Base-by-base conservation (phyloP, 2,113 vertebrate species). In the Sylvicapra grimmia region DNA sequence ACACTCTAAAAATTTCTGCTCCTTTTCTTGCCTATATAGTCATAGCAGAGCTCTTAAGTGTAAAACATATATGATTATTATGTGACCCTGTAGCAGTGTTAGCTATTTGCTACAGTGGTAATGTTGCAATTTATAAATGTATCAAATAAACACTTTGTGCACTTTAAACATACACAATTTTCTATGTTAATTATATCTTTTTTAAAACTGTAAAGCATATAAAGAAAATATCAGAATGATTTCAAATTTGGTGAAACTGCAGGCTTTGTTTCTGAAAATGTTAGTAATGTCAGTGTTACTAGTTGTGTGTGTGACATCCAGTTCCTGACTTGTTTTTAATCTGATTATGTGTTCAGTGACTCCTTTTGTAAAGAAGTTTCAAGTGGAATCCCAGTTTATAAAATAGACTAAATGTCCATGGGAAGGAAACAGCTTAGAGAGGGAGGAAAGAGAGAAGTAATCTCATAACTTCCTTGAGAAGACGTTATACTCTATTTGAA, bases 41-140 rank as follows among this genome's bases (percentile, higher is more conserved):
- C 94, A 91, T 92, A 97, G 92, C 59, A 93, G 59, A 96, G 36
- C 59, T 97, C 54, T 95, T 92, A 65, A 77, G 84, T 97, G 93
- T 87, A 94, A 92, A 83, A 77, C 10, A 4, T 83, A 4, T 14
- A n/a, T 68, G 29, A 8, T 49, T 40, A 82, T 72, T 59, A 36
- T n/a, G 82, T 65, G 40, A 82, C 13, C n/a, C 14, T 77, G 12
- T 16, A 18, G 72, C 27, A 47, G 21, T n/a, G 51, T 82, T 80
- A 86, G 72, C 33, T 80, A 31, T 29, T 80, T 56, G n/a, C 36
- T 65, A 16, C 29, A 19, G 8, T 75, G 36, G 18, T 54, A 27
- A n/a, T 49, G 11, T 36, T 80, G 25, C 40, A 58, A 1, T 80
- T 29, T 56, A 36, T 80, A 68, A 58, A 51, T 77, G 47, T 86